A percentile compares a stretch with the other conserved stretches of the same genome.
Evolutionary conservation across 2,888 invertebrate genomes (phyloP).

Genomic region (Napeogenes sylphis): DNA sequence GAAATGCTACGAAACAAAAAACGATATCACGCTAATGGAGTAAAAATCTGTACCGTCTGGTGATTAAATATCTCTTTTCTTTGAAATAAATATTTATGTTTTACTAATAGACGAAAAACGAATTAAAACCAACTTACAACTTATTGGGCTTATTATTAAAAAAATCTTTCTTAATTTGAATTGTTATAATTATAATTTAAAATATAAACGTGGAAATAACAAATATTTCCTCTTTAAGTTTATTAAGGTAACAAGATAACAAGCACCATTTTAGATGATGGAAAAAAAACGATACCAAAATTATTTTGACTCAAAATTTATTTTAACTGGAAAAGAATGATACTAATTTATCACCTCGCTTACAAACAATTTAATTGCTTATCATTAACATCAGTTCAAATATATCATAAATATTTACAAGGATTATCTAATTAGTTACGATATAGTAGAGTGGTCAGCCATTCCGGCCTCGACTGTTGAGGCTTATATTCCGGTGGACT

Average conservation of each 20-base stretch:
- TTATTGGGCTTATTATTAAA: not conserved
- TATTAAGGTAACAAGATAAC: conserved; percentile 2
- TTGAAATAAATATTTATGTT: conserved; percentile 10
- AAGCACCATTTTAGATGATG: not conserved
- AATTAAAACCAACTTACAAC: conserved; percentile 2
- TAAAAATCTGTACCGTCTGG: conserved; percentile 32
- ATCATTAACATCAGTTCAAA: conserved; percentile 62
- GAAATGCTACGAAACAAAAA: conserved; percentile 31
- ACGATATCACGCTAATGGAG: conserved; percentile 37
- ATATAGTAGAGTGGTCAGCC: conserved; percentile 68
- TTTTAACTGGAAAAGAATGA: conserved; percentile 69
- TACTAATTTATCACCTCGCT: conserved; percentile 54
- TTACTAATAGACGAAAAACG: conserved; percentile 7
- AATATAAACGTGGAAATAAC: not conserved
- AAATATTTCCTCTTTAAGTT: not conserved
- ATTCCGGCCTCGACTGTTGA: conserved; percentile 63
- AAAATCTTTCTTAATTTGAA: conserved; percentile 1
- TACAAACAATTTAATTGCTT: conserved; percentile 63
- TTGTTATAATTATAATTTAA: conserved; percentile 9
- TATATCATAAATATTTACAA: conserved; percentile 43
- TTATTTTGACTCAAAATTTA: conserved; percentile 50
- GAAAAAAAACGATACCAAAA: conserved; percentile 7
- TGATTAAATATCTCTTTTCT: conserved; percentile 25
- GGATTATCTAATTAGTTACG: conserved; percentile 57
- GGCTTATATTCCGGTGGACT: conserved; percentile 65